Conservation (phyloP, 1,140 invertebrate species). For the Babylonia areolata region DNA sequence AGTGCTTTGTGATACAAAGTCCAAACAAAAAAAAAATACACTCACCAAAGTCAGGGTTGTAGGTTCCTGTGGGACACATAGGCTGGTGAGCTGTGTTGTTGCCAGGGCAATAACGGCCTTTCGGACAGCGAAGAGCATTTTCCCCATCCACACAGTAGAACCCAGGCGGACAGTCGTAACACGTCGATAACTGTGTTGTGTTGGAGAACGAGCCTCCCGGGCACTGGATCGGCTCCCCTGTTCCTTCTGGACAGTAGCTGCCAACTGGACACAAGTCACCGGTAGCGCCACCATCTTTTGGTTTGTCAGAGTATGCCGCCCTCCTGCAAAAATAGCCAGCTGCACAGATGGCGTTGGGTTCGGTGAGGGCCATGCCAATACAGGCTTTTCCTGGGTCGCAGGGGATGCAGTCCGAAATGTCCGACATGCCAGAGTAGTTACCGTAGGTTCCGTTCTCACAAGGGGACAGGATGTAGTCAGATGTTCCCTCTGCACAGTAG, state of each 20-base stretch:
- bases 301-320: constrained; percentile 64
- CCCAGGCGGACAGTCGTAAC: constrained; percentile 69
- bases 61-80: constrained; percentile 69
- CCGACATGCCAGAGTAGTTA: constrained; percentile 54
- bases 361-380: constrained; percentile 61
- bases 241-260: constrained; percentile 68
- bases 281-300: constrained; percentile 68
- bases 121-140: constrained; percentile 60
- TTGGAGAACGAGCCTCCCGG: constrained; percentile 68
- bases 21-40: neutral
- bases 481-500: constrained; percentile 69
- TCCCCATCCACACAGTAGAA: constrained; percentile 70
- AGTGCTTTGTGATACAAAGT: too few relatives aligned
- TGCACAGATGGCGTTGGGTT: constrained; percentile 67
- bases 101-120: constrained; percentile 71
- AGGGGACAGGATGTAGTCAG: constrained; percentile 58
- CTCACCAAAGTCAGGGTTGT: constrained; percentile 67
- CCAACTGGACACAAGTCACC: constrained; percentile 65
- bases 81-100: constrained; percentile 66
- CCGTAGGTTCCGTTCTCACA: constrained; percentile 72
- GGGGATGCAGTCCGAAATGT: constrained; percentile 58
- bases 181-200: constrained; percentile 59
- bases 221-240: constrained; percentile 63
- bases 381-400: constrained; percentile 70
- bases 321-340: constrained; percentile 69